Base-by-base conservation (phyloP, 2,888 invertebrate species). In the Eumerus sabulonum region DNA sequence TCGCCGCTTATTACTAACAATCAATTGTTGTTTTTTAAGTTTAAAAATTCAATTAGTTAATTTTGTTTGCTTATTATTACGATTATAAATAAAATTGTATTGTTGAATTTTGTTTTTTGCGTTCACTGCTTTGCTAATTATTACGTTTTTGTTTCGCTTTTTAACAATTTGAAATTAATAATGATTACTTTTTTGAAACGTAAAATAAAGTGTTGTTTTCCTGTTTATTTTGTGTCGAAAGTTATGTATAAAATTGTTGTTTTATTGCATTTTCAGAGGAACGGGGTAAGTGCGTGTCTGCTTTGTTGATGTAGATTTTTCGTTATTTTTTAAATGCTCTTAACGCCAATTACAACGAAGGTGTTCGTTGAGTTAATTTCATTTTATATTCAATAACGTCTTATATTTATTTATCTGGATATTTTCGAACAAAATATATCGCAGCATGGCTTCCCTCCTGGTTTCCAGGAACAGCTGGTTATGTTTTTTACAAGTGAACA, bases 1-100 rank as follows among this genome's bases (percentile, higher is more conserved):
- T 27, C 40, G 9, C 11, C 9, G 66, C 72, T 79, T 77, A 81
- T 62, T 77, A 63, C 72, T 9, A 5, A 40, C 40, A 9, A 27
- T 27, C 81, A 82, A 70, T 73, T 81, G 82, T 67, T 5, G 83
- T 83, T 83, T 68, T 51, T 54, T 40, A 48, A 42, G 38, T 59
- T 63, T 38, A 53, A 36, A 51, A 40, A 38, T 35, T 53, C 42
- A 53, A 44, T 54, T 70, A 70, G 66, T 82, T 76, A 56, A 53
- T 67, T 68, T 82, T 70, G 66, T 68, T 59, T 16, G 56, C 59
- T 53, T 66, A 60, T 71, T 57, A 53, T 63, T 70, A 14, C n/a
- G n/a, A n/a, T 27, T 27, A 27, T 18, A 51, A 42, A 50, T 12
- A 44, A 35, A 57, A 16, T 17, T 48, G 16, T 42, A 45, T 56